A percentile compares a stretch with the other conserved stretches of the same genome.
phyloP scores from a whole-genome alignment of 2,888 invertebrate genomes.

The Liodrosophila aerea region DNA sequence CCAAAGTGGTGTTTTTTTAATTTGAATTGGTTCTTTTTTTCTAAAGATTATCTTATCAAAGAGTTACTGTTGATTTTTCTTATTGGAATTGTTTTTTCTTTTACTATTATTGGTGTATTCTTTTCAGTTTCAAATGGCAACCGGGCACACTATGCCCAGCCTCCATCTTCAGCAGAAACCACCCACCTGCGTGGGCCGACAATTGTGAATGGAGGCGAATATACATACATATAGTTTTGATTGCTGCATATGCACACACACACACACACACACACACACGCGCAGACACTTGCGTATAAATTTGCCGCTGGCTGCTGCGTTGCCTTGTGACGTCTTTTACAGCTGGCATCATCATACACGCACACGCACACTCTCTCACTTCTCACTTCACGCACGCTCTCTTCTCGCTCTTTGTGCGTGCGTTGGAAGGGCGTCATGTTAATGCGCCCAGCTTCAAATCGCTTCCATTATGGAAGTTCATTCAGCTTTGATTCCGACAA shows the following conservation, averaged over 20 bases:
- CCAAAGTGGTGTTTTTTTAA: too few species aligned
- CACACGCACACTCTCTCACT: constrained; percentile 11
- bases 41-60: too few species aligned
- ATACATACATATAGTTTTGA: not conserved
- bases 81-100: too few species aligned
- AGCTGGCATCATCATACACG: constrained; percentile 40
- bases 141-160: too few species aligned
- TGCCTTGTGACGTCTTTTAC: constrained; percentile 64
- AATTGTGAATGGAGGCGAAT: too few species aligned
- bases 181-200: too few species aligned
- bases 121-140: too few species aligned
- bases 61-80: too few species aligned
- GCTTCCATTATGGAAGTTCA: constrained; percentile 74
- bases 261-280: constrained; percentile 2
- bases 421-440: constrained; percentile 33
- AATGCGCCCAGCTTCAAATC: constrained; percentile 52
- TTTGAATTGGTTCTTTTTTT: too few species aligned
- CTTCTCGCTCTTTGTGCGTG: constrained; percentile 38
- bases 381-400: constrained; percentile 10
- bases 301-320: constrained; percentile 34
- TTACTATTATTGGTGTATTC: too few species aligned
- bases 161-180: too few species aligned
- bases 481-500: constrained; percentile 60
- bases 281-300: constrained; percentile 14
- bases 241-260: not conserved